Evolutionary conservation across 2,113 vertebrate genomes (phyloP), one percentile per base, ranked within the genome.

Genomic region (Columbina picui): DNA sequence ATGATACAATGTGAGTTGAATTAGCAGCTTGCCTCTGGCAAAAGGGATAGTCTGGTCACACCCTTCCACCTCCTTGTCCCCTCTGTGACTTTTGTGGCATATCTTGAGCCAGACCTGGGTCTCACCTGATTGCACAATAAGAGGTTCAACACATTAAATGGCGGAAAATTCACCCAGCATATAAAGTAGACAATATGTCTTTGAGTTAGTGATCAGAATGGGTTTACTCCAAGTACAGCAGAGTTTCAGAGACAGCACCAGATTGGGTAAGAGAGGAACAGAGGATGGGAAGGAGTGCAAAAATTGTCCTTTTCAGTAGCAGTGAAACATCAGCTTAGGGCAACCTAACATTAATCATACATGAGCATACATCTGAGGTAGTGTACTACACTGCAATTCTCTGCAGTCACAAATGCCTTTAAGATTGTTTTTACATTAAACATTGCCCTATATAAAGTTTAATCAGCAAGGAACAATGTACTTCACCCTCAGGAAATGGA

Each of bases 261-360:
- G n/a, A 70, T 34, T 1, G 1, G 11, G 21, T 34, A 80, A 73
- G n/a, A 19, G 8, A 76, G 20, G 34, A 71, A 34, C 4, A 4
- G 16, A 64, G 12, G 11, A 32, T 43, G 34, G 30, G 36, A 67
- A 85, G 2, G 3, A 15, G 5, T 45, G 18, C 0, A 1, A 83
- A 29, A 61, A 64, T 55, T n/a, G 38, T 63, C 19, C 13, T 78
- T 79, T 75, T 43, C 38, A 43, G 14, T 47, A 79, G 9, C 11
- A 64, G 6, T 12, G 13, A 81, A 76, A 59, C 1, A 1, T 55
- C 50, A 82, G 23, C 5, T 12, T 25, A 59, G 6, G 1, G 9
- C 39, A 84, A 23, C 7, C 9, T 68, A 12, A 23, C 19, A 56
- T 41, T 52, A 71, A 85, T 41, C 76, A 32, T 32, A 52, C 34